Base-by-base conservation (phyloP, 2,797 vertebrate species). In the Schizothorax lantsangensis region DNA sequence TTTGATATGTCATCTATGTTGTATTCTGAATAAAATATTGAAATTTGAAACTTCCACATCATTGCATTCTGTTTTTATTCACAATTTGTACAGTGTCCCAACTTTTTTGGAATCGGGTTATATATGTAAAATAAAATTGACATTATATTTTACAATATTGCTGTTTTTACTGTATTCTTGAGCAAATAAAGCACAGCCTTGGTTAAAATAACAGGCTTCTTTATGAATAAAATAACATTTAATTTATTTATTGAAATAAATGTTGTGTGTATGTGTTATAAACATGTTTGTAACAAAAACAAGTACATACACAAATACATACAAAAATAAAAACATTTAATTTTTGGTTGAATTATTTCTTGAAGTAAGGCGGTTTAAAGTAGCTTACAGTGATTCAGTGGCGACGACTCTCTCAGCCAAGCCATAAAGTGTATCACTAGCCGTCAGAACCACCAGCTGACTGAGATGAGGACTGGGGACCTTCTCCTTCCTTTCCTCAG, bases 401-500 rank as follows among this genome's bases (percentile, higher is more conserved):
- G 98, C 98, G 81, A 99, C 97, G 86, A 99, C 98, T 89, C 98
- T 96, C 92, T 99, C 97, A 6, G 97, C 96, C 85, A 99, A 94
- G 7, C 98, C 98, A 2, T 98, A 99, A 0, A 99, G 95, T 0
- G 95, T 96, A 69, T 94, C 96, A 40, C 96, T 95, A 89, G 96
- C 95, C 0, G 97, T 97, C 91, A 99, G 94, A 91, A 97, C 93
- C 86, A 99, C 98, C 0, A 99, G 91, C 71, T 98, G 98, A 92
- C 97, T 99, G 86, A 99, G 97, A 88, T 99, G 97, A 49, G 98
- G 98, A 88, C 97, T 97, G 49, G 98, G 98, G 26, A 99, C 97
- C 90, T 99, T 99, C 94, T 99, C 97, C 92, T 98, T 99, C 84
- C 96, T 95, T 91, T 99, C 98, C 93, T 99, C 98, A n/a, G 94